phyloP scores from a whole-genome alignment of 2,113 vertebrate genomes.

The Epinephelus cyanopodus region DNA sequence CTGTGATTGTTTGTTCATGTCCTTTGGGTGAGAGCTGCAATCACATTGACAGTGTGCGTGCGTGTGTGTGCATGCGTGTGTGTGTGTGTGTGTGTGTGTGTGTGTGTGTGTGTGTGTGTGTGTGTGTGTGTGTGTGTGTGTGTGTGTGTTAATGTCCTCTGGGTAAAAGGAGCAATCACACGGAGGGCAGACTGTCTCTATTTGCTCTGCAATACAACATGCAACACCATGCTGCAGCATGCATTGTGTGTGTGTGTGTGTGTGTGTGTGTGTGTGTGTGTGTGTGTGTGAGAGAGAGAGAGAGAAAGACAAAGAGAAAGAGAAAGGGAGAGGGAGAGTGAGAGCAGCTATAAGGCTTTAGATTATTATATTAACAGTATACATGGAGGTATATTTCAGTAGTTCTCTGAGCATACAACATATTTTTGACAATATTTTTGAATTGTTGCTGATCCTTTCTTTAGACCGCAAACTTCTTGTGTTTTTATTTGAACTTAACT shows the following conservation, averaged over 20 bases:
- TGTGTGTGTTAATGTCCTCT: conserved; percentile 56
- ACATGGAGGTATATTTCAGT: background rate
- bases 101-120: background rate
- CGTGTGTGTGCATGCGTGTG: background rate
- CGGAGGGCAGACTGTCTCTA: conserved; percentile 57
- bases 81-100: background rate
- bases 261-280: background rate
- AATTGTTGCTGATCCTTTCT: too few relatives aligned
- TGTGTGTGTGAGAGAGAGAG: background rate
- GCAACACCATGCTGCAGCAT: conserved; percentile 36
- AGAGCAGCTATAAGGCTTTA: conserved; percentile 2
- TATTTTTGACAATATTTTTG: background rate
- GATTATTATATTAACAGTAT: background rate
- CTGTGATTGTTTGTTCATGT: conserved; percentile 61
- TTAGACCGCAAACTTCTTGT: too few relatives aligned
- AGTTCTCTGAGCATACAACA: background rate
- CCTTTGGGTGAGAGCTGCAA: conserved; percentile 46
- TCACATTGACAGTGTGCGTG: conserved; percentile 19
- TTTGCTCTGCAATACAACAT: conserved; percentile 57
- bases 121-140: background rate
- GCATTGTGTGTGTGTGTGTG: background rate
- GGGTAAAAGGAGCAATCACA: conserved; percentile 68
- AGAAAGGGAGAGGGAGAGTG: too few relatives aligned
- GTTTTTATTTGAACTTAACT: too few relatives aligned
- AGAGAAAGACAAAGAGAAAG: too few relatives aligned